Conservation (phyloP, 2,888 invertebrate species). For the Acrobasis repandana region DNA sequence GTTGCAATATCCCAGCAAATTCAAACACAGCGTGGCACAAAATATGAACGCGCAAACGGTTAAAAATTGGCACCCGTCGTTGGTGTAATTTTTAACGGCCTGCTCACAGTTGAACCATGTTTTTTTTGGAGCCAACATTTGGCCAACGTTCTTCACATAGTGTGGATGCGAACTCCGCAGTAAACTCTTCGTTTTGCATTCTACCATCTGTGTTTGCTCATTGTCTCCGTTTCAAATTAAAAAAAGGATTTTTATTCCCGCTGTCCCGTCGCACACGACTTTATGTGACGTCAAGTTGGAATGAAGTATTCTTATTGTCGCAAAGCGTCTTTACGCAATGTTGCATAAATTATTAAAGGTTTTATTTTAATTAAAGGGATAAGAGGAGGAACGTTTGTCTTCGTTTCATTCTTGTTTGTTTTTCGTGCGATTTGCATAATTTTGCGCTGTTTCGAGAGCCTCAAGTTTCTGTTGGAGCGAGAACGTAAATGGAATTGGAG, state of each 20-base stretch:
- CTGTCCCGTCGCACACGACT: constrained; percentile 75
- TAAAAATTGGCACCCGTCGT: constrained; percentile 19
- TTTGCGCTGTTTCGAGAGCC: constrained; percentile 28
- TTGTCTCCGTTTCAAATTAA: constrained; percentile 78
- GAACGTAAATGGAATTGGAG: constrained; percentile 18
- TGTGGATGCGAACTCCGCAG: constrained; percentile 45
- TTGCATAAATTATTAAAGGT: constrained; percentile 71
- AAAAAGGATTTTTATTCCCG: constrained; percentile 70
- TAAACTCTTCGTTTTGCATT: constrained; percentile 77
- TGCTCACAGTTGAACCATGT: constrained; percentile 7
- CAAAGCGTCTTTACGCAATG: constrained; percentile 64
- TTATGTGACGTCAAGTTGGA: constrained; percentile 80
- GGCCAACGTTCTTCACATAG: constrained; percentile 15
- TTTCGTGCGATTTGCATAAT: constrained; percentile 39
- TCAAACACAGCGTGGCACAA: constrained; percentile 17
- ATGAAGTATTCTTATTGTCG: constrained; percentile 77
- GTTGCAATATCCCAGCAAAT: constrained; percentile 2
- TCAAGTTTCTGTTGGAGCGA: constrained; percentile 17
- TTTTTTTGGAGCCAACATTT: constrained; percentile 24
- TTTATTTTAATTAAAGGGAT: constrained; percentile 66
- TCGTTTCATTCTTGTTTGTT: constrained; percentile 29
- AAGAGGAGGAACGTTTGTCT: constrained; percentile 37
- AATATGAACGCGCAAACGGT: constrained; percentile 14
- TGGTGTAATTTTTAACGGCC: constrained; percentile 22
- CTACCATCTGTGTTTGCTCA: constrained; percentile 80